Evolutionary conservation across 2,797 vertebrate genomes (phyloP), one percentile per base, ranked within the genome.

Genomic region (Euthynnus affinis): DNA sequence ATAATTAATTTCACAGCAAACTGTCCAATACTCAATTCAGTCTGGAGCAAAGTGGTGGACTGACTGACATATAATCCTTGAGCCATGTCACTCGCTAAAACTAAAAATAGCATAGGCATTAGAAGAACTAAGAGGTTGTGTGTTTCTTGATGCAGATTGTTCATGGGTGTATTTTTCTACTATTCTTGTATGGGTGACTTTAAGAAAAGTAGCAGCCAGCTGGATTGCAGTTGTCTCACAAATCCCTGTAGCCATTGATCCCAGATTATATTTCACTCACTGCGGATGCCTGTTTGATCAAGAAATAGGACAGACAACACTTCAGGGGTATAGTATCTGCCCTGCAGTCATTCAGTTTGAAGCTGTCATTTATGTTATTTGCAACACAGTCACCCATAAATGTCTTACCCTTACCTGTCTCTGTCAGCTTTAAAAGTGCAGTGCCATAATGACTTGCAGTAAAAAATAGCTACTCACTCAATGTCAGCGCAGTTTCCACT

Each of bases 401-500:
- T 48, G 14, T 48, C 44, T 17, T 60, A 80, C 44, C 58, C 51
- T 64, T 56, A 76, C 63, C 81, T 85, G 75, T 77, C 77, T n/a
- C n/a, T n/a, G n/a, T n/a, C 8, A 68, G 53, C 44, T 57, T 37
- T 63, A 77, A 73, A 78, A 61, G 49, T 42, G 55, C 3, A 34
- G 44, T 66, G 65, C 79, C 58, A 44, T 71, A 66, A 82, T 61
- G 68, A 75, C 70, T 42, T 57, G 53, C 48, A 72, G 75, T 37
- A 15, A 44, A 1, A 76, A 66, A 72, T 62, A 67, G 68, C 58
- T 66, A 15, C 67, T 61, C 52, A 6, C 81, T 69, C 42, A 60
- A 71, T 81, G 79, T 86, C 83, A 86, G 63, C 64, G n/a, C 76
- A 27, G 71, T 69, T 82, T 88, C 78, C 83, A 70, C 77, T 81